Base-by-base conservation (phyloP, 1,140 invertebrate species). In the Ips typographus region DNA sequence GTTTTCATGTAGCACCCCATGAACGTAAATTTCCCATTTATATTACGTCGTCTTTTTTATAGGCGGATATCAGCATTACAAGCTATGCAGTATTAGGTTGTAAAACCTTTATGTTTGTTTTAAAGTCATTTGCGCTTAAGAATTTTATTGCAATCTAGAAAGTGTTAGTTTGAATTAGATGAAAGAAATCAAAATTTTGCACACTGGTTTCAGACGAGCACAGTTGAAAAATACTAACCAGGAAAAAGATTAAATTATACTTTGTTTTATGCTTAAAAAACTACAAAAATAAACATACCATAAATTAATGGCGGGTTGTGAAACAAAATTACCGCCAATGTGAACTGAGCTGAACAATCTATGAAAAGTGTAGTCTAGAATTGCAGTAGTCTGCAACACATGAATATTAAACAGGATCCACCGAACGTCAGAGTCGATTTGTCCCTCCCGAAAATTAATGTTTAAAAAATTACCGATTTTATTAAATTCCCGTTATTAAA, bases 401-500 rank as follows among this genome's bases (percentile, higher is more conserved):
- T 49, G 53, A 56, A 56, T 56, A 56, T 22, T 56, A 56, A 56
- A 56, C 3, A 49, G 44, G 3, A 49, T 49, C 44, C 44, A 49
- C 6, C 7, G 44, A 49, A 8, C 6, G 7, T 22, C 44, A 6
- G 44, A 22, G 22, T 22, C 22, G 3, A 8, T 49, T 49, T 3
- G 44, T 8, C 22, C 44, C 44, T 22, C 44, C 44, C 44, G 44
- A 56, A 39, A 56, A 56, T 56, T 36, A 56, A 56, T 56, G 53
- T 59, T 41, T 42, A 8, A 59, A 59, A 59, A 59, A 59, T 59
- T 59, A 59, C 5, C 38, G 40, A 41, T 59, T 41, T 59, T 59
- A 59, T 59, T 59, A 59, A 59, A 59, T 41, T 59, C 57, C 39
- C 57, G 40, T 40, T 42, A 41, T 41, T 59, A 38, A 59, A 59